Evolutionary conservation across 1,140 invertebrate species (phyloP), one percentile per base, ranked within the genome.

Genomic region (Onthophagus taurus): DNA sequence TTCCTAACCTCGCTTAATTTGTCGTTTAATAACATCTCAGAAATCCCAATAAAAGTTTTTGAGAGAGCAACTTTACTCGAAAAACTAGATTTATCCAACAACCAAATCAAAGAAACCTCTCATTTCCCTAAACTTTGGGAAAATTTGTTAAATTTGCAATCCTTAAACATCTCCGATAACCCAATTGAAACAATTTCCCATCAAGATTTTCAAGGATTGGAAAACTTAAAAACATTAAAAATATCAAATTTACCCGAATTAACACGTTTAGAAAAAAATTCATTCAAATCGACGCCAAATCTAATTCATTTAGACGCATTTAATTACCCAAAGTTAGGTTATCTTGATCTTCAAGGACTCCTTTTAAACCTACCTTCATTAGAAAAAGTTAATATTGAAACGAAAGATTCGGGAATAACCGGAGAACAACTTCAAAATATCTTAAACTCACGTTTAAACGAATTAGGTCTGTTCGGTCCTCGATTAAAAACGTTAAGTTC

Each of bases 1-100:
- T 94, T 93, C 57, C 68, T 94, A 24, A 77, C 80, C 47, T 65
- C 68, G 42, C 64, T 94, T n/a, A 90, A 93, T 66, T 57, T 93
- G 5, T 89, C 86, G 0, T 64, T 73, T 19, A 94, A 94, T 58
- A 72, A 76, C 31, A 79, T 94, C 18, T 66, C 67, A 0, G 67
- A 71, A 23, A 65, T 93, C 5, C 68, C 74, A 12, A 67, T 78
- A 4, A 72, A 72, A 42, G 71, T 78, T 1, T 84, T 93, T 54
- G 77, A 86, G 48, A 67, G 86, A 9, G 80, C 86, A 0, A 89
- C 83, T 3, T 67, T 89, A 30, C 58, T 94, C 9, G 81, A 89
- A 59, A 75, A 69, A 0, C 59, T 93, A 12, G 85, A 91, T 63
- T 41, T 93, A 1, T 89, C 88, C 0, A 56, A 76, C 39, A 93